Evolutionary conservation across 92 coral and sea anemone genomes (phyloP), one percentile per base, ranked within the genome.

Genomic region (Palythoa heliodiscus): DNA sequence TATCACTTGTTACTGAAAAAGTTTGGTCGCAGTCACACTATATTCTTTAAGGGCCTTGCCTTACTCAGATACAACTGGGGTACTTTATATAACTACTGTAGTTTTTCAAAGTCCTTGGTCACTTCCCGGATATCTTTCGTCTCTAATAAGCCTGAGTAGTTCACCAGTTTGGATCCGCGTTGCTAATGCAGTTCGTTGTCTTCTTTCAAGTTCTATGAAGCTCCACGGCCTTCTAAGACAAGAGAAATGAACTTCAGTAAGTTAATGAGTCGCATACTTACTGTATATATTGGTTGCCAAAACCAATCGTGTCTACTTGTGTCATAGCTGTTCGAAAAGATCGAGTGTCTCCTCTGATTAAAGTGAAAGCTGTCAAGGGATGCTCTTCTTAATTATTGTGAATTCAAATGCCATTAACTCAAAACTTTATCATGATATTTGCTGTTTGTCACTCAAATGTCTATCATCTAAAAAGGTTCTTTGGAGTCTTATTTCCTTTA

Each of bases 241-340:
- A 58, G 2, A 76, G 23, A 55, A 52, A 24, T 53, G 19, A 54
- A 76, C 16, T 13, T 54, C 1, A 37, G 12, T 13, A 11, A 54
- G 67, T 76, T 76, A 25, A 76, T 74, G 20, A 50, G 78, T 76
- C 37, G 40, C 48, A 24, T 53, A 24, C 35, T n/a, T 73, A 73
- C 43, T 38, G 17, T 25, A 10, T 17, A 53, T 37, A 54, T 16
- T 52, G 20, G 22, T 76, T 54, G 57, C 79, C 38, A 75, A 52
- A 75, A 50, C 55, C 79, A 23, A 63, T 50, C n/a, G 50, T 75
- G 29, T 24, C 22, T 5, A 75, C 23, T 23, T 75, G 19, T 52
- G 23, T 52, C 63, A 75, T 75, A 75, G 23, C 52, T 43, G 0
- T 75, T 50, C 9, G 57, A 75, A 75, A 75, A 75, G 55, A 12